Evolutionary conservation across 2,797 vertebrate genomes (phyloP).

Genomic region (Characodon lateralis): DNA sequence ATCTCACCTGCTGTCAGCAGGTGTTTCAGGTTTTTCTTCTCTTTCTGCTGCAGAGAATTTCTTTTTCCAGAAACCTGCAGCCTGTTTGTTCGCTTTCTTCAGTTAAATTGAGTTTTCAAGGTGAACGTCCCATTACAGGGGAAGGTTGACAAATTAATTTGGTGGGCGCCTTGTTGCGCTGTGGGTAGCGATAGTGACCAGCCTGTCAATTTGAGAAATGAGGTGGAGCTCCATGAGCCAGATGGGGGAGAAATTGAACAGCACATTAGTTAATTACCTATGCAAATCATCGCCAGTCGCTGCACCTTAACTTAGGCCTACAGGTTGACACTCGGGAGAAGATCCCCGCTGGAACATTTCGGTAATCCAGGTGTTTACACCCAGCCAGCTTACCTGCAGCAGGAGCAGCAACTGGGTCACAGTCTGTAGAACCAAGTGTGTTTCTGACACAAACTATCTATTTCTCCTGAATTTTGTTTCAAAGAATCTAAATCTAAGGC

Average conservation of each 20-base stretch:
- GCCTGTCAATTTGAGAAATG: slow-evolving; percentile 86
- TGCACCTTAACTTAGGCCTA: slow-evolving; percentile 80
- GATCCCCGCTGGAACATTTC: slow-evolving; percentile 65
- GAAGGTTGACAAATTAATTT: slow-evolving; percentile 87
- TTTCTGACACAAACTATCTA: background rate
- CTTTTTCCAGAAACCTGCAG: background rate
- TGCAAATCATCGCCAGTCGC: slow-evolving; percentile 78
- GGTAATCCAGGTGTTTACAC: slow-evolving; percentile 62
- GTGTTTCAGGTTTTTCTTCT: slow-evolving; percentile 21
- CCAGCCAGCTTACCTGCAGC: slow-evolving; percentile 31
- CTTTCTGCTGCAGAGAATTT: slow-evolving; percentile 32
- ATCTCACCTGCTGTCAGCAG: slow-evolving; percentile 50
- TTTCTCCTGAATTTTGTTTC: background rate
- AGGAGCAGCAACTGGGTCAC: slow-evolving; percentile 6
- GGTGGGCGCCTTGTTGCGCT: slow-evolving; percentile 79
- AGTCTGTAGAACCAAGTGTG: slow-evolving; percentile 5
- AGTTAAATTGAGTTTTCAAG: slow-evolving; percentile 87
- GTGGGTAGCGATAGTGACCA: slow-evolving; percentile 81
- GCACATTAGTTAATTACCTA: slow-evolving; percentile 87
- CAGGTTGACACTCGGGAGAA: slow-evolving; percentile 73
- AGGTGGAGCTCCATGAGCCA: slow-evolving; percentile 77
- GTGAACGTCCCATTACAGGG: slow-evolving; percentile 84
- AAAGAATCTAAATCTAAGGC: background rate
- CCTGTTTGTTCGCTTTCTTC: slow-evolving; percentile 40
- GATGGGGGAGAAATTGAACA: slow-evolving; percentile 83